phyloP scores from a whole-genome alignment of 2,888 invertebrate species.

The Antheraea yamamai region DNA sequence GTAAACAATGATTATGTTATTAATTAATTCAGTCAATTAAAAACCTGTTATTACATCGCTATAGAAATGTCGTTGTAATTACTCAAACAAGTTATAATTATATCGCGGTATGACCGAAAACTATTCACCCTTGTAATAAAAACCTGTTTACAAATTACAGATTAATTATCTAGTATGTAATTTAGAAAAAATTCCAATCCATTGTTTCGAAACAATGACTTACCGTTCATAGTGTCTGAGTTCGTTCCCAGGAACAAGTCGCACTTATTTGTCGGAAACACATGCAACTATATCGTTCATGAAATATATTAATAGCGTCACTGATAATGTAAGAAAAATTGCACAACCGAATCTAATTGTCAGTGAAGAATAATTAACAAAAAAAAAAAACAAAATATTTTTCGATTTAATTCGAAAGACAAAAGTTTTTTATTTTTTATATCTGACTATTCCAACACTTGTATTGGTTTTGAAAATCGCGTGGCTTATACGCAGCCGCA shows the following conservation, averaged over 20 bases:
- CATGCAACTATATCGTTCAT: not conserved
- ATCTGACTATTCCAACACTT: not conserved
- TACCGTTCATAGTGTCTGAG: constrained; percentile 34
- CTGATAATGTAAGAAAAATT: not conserved
- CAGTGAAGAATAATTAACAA: not conserved
- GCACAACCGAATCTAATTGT: not conserved
- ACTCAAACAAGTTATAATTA: not conserved
- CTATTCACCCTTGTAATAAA: not conserved
- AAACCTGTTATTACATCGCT: not conserved
- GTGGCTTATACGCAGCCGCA: not conserved
- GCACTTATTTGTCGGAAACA: not conserved
- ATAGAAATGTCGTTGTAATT: not conserved
- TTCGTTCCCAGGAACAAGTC: constrained; percentile 28
- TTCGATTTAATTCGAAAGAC: not conserved
- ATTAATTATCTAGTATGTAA: constrained; percentile 1
- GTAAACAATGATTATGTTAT: not conserved
- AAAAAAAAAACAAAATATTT: not conserved
- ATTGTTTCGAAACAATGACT: constrained; percentile 23
- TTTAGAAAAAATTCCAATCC: not conserved
- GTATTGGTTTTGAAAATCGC: not conserved
- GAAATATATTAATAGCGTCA: not conserved
- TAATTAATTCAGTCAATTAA: not conserved
- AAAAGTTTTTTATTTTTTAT: not conserved
- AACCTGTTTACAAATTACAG: constrained; percentile 7
- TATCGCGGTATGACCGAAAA: not conserved